Evolutionary conservation across 2,888 invertebrate genomes (phyloP), one percentile per base, ranked within the genome.

Genomic region (Perizoma affinitatum): DNA sequence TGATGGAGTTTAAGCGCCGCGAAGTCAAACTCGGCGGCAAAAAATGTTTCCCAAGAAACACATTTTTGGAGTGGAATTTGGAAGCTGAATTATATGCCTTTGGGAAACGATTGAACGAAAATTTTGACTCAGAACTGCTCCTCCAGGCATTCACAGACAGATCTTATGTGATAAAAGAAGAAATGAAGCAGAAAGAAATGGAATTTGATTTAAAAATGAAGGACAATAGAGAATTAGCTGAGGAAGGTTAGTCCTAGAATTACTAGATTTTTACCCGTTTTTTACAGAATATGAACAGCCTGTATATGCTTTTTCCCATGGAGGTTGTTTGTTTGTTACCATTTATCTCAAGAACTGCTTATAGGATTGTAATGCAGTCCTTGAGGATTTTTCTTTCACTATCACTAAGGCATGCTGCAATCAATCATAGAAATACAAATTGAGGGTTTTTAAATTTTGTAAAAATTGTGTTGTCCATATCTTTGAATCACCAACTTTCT

Each of bases 1-100:
- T 96, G 67, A 92, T 83, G 74, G 94, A 93, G 75, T 78, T 97
- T 8, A 93, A 94, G 55, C 86, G 75, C 6, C 93, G 95, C 5
- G 94, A 94, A 74, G 78, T 93, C 4, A 94, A 91, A 79, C 75
- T 93, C 34, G 95, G 94, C 0, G 93, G 94, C 6, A 94, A 95
- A 74, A 88, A 78, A 73, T 73, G 62, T 54, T 70, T 83, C 69
- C 73, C 92, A 68, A 71, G 97, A 65, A 95, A 94, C 35, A 92
- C 93, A 6, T 96, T 93, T 77, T 71, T 95, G n/a, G 96, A 96
- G 76, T 97, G 98, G 98, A 98, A 98, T 80, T 95, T 96, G 72
- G 95, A 96, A 72, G 94, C 97, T 0, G 98, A 98, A 88, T 67
- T 98, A 4, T 98, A 93, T 88, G 97, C 98, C 0, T 98, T 98